phyloP scores from a whole-genome alignment of 2,888 invertebrate genomes.

The Lepas anatifera region DNA sequence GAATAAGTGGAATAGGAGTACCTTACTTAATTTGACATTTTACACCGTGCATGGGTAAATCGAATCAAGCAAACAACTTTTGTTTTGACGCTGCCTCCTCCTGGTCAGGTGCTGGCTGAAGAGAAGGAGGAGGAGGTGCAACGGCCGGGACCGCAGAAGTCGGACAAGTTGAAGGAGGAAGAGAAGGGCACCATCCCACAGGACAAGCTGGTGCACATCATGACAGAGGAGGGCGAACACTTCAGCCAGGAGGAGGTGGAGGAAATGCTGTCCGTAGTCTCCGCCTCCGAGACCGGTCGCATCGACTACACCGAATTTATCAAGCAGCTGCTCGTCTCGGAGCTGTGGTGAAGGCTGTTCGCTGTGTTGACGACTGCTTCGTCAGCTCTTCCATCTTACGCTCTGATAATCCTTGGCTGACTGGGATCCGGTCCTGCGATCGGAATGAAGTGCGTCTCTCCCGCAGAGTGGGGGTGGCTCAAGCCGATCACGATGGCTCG shows the following conservation, averaged over 20 bases:
- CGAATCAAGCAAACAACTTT: too few relatives aligned
- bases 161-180: not conserved
- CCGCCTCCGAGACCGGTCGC: not conserved
- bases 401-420: too few relatives aligned
- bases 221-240: constrained; percentile 6
- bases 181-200: not conserved
- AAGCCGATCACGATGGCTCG: too few relatives aligned
- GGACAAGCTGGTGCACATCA: constrained; percentile 6
- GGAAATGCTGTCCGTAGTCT: constrained; percentile 5
- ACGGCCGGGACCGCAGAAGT: not conserved
- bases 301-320: not conserved
- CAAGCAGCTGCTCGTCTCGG: not conserved
- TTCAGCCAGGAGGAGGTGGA: constrained; percentile 12
- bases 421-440: too few relatives aligned
- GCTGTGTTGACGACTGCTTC: too few relatives aligned
- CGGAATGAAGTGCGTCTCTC: too few relatives aligned
- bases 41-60: too few relatives aligned
- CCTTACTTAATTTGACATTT: too few relatives aligned
- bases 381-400: too few relatives aligned
- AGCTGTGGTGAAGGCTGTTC: constrained; percentile 9
- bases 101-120: not conserved
- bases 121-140: not conserved
- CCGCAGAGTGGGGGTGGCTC: too few relatives aligned
- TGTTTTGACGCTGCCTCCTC: too few relatives aligned
- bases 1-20: too few relatives aligned